Evolutionary conservation across 1,140 invertebrate genomes (phyloP).

Genomic region (Lepidurus packardi): DNA sequence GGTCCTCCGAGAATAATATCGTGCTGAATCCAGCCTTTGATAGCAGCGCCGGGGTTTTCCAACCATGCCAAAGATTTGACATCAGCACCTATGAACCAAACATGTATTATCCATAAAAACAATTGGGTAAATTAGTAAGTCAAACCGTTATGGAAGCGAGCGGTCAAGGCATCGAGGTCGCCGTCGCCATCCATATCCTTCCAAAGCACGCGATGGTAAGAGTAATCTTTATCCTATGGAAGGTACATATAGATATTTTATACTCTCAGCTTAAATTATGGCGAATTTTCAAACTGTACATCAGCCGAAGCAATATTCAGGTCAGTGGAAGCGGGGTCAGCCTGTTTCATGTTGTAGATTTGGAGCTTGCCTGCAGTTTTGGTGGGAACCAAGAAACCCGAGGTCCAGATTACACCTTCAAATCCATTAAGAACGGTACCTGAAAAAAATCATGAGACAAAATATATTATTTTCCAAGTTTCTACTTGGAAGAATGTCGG

Average conservation of each 20-base stretch:
- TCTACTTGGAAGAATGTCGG: slow-evolving; percentile 40
- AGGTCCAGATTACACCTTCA: slow-evolving; percentile 42
- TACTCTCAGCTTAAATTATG: neutral
- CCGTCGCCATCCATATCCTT: slow-evolving; percentile 48
- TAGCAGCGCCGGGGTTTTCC: slow-evolving; percentile 41
- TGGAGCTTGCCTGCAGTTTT: slow-evolving; percentile 45
- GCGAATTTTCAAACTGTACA: slow-evolving; percentile 32
- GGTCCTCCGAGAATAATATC: slow-evolving; percentile 41
- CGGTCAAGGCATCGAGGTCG: slow-evolving; percentile 45
- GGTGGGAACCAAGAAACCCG: slow-evolving; percentile 47
- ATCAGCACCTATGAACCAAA: slow-evolving; percentile 28
- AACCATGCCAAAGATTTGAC: slow-evolving; percentile 44
- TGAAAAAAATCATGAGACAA: neutral
- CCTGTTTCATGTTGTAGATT: slow-evolving; percentile 42
- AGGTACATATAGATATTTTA: neutral
- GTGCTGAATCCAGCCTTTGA: slow-evolving; percentile 42
- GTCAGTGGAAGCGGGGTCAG: slow-evolving; percentile 38
- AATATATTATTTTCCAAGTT: neutral
- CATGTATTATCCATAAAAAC: neutral
- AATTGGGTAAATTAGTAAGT: neutral
- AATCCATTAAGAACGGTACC: slow-evolving; percentile 37
- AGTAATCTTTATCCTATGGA: slow-evolving; percentile 41
- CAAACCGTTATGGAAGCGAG: slow-evolving; percentile 40
- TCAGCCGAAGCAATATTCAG: slow-evolving; percentile 42
- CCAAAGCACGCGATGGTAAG: slow-evolving; percentile 48